These are phyloP conservation scores for Apamea epomidion DNA, from an alignment of 2,888 invertebrate species.

Conservation along the genomic window DNA sequence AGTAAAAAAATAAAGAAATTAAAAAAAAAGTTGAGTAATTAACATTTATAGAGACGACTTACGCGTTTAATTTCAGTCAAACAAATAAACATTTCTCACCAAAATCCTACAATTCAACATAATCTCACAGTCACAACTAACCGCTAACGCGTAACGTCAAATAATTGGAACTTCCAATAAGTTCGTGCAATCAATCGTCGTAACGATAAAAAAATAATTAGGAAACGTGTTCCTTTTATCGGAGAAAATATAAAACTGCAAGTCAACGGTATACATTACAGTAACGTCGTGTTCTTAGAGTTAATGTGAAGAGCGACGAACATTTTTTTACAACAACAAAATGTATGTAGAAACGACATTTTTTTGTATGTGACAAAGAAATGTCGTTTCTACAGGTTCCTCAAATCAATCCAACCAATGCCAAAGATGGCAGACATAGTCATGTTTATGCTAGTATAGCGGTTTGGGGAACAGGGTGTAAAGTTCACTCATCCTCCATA, in stretches of 20 bases:
- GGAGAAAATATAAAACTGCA: slow-evolving; percentile 27
- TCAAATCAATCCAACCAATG: too few relatives aligned
- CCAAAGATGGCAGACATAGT: neutral
- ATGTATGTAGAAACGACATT: neutral
- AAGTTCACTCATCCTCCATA: too few relatives aligned
- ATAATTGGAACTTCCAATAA: slow-evolving; percentile 37
- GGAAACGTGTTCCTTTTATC: slow-evolving; percentile 35
- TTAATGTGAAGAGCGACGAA: neutral
- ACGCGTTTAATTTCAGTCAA: neutral
- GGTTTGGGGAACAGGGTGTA: too few relatives aligned
- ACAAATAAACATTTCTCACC: neutral
- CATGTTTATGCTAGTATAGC: neutral
- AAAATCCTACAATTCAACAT: neutral
- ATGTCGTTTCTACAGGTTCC: too few relatives aligned
- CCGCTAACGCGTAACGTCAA: neutral
- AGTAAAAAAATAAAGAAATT: too few relatives aligned
- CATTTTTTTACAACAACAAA: too few relatives aligned
- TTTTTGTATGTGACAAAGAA: too few relatives aligned
- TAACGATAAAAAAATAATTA: slow-evolving; percentile 50
- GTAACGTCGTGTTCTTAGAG: neutral
- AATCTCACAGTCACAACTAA: neutral
- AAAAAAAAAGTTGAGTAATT: too few relatives aligned
- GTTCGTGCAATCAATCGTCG: slow-evolving; percentile 4
- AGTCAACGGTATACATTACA: neutral
- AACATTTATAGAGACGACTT: neutral